Conservation (phyloP, 1,140 invertebrate species). For the Phocides pigmalion region DNA sequence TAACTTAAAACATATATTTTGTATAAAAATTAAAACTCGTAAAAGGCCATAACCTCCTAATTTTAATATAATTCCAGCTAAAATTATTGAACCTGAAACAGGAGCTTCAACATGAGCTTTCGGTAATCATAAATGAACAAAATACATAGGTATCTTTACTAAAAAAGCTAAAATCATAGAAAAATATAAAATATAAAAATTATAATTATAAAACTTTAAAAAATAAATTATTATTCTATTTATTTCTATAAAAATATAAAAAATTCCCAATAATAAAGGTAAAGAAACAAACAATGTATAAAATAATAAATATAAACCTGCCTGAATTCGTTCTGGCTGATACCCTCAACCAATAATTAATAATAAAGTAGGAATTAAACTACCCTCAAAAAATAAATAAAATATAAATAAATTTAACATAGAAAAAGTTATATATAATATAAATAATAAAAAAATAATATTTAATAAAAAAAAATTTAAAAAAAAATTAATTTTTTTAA, state of each 20-base stretch:
- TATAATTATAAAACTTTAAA: slow-evolving; percentile 73
- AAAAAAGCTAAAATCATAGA: slow-evolving; percentile 86
- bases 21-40: slow-evolving; percentile 79
- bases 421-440: slow-evolving; percentile 85
- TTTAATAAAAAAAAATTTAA: slow-evolving; percentile 80
- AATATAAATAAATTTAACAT: slow-evolving; percentile 85
- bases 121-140: slow-evolving; percentile 88
- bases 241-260: slow-evolving; percentile 78
- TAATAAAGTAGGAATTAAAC: slow-evolving; percentile 86
- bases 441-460: slow-evolving; percentile 83
- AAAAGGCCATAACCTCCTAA: slow-evolving; percentile 87
- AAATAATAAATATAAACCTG: slow-evolving; percentile 86
- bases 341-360: slow-evolving; percentile 87
- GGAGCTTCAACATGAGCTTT: slow-evolving; percentile 90
- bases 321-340: slow-evolving; percentile 85
- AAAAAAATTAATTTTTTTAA: slow-evolving; percentile 78
- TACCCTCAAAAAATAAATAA: slow-evolving; percentile 88
- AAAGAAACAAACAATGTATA: slow-evolving; percentile 86
- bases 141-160: slow-evolving; percentile 88
- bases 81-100: slow-evolving; percentile 88
- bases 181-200: slow-evolving; percentile 81
- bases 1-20: slow-evolving; percentile 71
- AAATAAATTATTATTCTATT: slow-evolving; percentile 78
- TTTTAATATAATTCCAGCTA: slow-evolving; percentile 88
- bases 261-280: slow-evolving; percentile 84